Percentiles rank a stretch among this genome's conserved stretches.
Conservation (phyloP, 2,113 vertebrate genomes). For the Pimephales promelas region DNA sequence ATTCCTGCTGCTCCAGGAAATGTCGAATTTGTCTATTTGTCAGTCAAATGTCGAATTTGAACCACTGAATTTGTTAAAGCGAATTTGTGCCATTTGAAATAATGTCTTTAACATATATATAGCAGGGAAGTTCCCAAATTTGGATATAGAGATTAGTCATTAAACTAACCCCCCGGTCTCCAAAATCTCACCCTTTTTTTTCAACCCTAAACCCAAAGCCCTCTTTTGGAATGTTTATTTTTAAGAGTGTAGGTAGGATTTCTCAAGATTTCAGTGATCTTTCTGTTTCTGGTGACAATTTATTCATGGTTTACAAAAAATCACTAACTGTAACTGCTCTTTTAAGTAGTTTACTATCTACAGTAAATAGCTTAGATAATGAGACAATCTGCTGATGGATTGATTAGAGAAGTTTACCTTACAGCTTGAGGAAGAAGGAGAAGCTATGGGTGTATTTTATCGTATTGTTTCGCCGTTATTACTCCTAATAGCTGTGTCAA, state of each 20-base stretch:
- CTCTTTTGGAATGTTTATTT: neutral
- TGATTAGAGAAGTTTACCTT: neutral
- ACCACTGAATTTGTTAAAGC: too few relatives aligned
- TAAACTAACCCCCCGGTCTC: neutral
- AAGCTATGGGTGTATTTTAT: slow-evolving; percentile 5
- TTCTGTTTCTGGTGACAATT: neutral
- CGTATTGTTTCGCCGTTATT: slow-evolving; percentile 33
- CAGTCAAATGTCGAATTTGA: too few relatives aligned
- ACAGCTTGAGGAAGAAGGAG: neutral
- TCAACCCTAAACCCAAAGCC: neutral
- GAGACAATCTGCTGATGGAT: neutral
- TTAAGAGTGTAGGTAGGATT: neutral
- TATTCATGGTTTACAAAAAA: neutral
- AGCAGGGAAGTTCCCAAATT: neutral
- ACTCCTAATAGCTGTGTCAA: slow-evolving; percentile 32
- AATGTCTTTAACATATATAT: neutral
- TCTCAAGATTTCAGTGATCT: neutral
- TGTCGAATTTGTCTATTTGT: too few relatives aligned
- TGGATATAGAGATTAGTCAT: neutral
- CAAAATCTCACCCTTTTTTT: neutral
- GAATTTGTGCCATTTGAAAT: neutral
- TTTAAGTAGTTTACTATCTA: neutral
- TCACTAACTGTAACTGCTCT: neutral
- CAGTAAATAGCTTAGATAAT: slow-evolving; percentile 18
- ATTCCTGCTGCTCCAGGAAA: too few relatives aligned